phyloP scores from a whole-genome alignment of 2,113 vertebrate species.

The Vulpes vulpes region DNA sequence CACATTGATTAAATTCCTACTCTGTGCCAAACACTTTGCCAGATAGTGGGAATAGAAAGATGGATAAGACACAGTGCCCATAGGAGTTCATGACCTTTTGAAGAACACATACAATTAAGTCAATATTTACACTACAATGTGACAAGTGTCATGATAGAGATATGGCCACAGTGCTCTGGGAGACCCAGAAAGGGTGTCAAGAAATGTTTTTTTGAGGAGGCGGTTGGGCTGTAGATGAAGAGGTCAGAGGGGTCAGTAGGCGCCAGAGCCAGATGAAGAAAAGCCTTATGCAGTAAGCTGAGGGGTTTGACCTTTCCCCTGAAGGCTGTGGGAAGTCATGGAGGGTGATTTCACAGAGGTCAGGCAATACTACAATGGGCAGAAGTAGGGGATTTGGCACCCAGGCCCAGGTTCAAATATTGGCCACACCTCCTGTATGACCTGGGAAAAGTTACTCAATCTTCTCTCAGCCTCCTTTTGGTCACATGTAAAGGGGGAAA shows the following conservation, averaged over 20 bases:
- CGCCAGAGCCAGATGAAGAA: background rate
- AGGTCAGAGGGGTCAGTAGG: background rate
- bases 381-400: background rate
- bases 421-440: background rate
- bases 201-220: background rate
- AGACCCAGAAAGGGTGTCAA: background rate
- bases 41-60: background rate
- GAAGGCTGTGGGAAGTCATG: background rate
- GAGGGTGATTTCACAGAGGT: slow-evolving; percentile 30
- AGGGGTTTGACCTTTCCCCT: slow-evolving; percentile 20
- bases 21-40: background rate
- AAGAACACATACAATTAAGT: slow-evolving; percentile 1
- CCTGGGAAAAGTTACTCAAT: background rate
- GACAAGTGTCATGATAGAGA: background rate
- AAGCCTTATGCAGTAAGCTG: background rate
- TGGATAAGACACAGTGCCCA: background rate
- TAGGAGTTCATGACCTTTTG: slow-evolving; percentile 46
- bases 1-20: background rate
- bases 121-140: background rate
- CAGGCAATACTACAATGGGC: background rate
- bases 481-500: slow-evolving; percentile 12
- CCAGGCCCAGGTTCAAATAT: background rate
- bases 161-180: background rate
- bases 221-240: background rate
- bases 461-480: slow-evolving; percentile 31